Conservation (phyloP, 2,888 invertebrate species). For the Julus scanicus region DNA sequence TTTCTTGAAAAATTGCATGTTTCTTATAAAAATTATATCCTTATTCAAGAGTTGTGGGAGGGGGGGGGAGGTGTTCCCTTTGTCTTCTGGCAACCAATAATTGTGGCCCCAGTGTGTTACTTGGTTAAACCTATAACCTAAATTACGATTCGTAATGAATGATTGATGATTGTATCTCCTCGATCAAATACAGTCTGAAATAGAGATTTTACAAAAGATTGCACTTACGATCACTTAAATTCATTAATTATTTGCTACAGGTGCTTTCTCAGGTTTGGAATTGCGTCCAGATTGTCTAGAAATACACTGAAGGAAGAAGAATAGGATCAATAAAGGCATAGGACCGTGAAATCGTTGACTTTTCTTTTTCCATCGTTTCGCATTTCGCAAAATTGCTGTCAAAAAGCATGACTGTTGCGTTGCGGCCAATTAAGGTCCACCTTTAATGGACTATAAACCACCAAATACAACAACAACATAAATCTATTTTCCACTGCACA, state of each 20-base stretch:
- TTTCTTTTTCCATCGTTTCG: neutral
- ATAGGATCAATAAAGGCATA: neutral
- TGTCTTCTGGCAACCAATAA: too few species aligned
- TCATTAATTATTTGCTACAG: neutral
- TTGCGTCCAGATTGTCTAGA: neutral
- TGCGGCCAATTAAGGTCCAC: constrained; percentile 27
- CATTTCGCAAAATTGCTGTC: neutral
- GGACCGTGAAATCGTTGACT: neutral
- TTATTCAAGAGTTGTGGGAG: too few species aligned
- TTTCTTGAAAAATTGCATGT: too few species aligned
- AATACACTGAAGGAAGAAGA: neutral
- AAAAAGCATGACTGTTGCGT: neutral
- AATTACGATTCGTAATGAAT: too few species aligned
- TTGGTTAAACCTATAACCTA: too few species aligned
- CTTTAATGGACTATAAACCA: constrained; percentile 30
- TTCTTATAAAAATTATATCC: too few species aligned
- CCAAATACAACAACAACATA: constrained; percentile 8
- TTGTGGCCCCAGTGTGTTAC: too few species aligned
- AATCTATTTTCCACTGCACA: constrained; percentile 11
- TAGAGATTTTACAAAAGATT: too few species aligned
- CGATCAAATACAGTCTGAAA: too few species aligned
- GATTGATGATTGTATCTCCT: too few species aligned
- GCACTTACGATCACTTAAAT: neutral
- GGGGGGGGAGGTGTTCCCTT: too few species aligned
- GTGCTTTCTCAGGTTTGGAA: neutral